A percentile compares a stretch with the other conserved stretches of the same genome.
Evolutionary conservation across 2,113 vertebrate genomes (phyloP).

Genomic region (Pogona vitticeps): DNA sequence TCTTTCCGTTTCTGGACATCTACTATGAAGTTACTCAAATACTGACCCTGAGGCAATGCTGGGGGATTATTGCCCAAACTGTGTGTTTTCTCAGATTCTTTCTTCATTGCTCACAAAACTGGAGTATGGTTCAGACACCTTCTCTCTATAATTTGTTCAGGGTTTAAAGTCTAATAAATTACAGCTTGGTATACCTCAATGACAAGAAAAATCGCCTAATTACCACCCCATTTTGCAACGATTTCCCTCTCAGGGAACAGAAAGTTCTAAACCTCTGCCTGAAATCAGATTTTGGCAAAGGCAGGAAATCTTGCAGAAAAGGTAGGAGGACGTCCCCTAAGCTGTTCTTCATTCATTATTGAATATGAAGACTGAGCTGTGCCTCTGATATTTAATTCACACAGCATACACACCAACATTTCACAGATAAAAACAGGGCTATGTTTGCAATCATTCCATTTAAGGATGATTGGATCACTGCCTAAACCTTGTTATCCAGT

Average conservation of each 20-base stretch:
- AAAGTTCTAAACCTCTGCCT: not conserved
- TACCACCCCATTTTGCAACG: not conserved
- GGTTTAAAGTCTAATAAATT: not conserved
- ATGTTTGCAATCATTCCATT: not conserved
- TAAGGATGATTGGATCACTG: too few relatives aligned
- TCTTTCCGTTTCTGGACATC: not conserved
- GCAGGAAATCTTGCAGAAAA: constrained; percentile 3
- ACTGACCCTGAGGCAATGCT: not conserved
- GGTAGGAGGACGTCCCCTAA: too few relatives aligned
- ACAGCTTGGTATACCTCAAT: not conserved
- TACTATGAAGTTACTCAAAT: not conserved
- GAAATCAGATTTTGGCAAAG: constrained; percentile 25
- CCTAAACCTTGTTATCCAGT: not conserved
- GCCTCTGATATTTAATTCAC: not conserved
- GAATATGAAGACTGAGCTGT: not conserved
- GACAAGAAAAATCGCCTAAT: not conserved
- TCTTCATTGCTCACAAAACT: not conserved
- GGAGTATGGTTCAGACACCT: not conserved
- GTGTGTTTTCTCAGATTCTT: not conserved
- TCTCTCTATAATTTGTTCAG: constrained; percentile 3
- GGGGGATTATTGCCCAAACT: not conserved
- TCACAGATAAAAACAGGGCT: not conserved
- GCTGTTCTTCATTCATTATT: not conserved
- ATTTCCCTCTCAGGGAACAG: constrained; percentile 5
- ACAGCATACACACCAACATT: not conserved